Percentiles rank a stretch among this genome's conserved stretches.
phyloP scores from a whole-genome alignment of 2,888 invertebrate species.

The Trichogramma evanescens region DNA sequence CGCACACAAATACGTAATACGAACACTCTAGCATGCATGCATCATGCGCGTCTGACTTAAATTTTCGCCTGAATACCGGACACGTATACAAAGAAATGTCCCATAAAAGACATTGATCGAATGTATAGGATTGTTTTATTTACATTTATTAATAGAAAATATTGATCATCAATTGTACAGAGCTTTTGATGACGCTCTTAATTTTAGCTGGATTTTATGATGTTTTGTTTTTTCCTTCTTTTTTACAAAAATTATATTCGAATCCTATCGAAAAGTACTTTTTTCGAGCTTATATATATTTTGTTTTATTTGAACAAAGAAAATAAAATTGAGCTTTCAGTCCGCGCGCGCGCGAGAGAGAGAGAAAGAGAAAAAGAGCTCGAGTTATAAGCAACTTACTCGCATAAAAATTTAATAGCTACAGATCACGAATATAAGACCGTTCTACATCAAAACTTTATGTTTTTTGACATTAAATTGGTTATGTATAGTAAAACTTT shows the following conservation, averaged over 20 bases:
- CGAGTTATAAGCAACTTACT: constrained; percentile 20
- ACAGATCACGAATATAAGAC: constrained; percentile 23
- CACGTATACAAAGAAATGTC: too few species aligned
- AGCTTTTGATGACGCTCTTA: not conserved
- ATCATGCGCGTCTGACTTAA: not conserved
- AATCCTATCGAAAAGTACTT: constrained; percentile 3
- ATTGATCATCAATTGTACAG: not conserved
- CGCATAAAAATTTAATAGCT: constrained; percentile 25
- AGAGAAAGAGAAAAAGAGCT: not conserved
- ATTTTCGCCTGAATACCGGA: constrained; percentile 1
- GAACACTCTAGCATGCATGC: not conserved
- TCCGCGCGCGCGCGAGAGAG: not conserved
- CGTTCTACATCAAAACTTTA: constrained; percentile 25
- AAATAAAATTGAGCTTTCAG: constrained; percentile 21
- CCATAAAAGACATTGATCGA: constrained; percentile 4
- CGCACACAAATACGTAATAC: not conserved
- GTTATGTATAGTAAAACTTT: constrained; percentile 25
- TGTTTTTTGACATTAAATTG: constrained; percentile 25
- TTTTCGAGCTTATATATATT: constrained; percentile 15
- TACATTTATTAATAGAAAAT: constrained; percentile 8
- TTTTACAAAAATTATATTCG: too few species aligned
- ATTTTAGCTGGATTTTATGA: not conserved
- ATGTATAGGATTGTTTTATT: constrained; percentile 8
- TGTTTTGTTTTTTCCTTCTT: too few species aligned
- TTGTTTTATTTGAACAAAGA: constrained; percentile 23